Evolutionary conservation across 1,140 invertebrate genomes (phyloP).

Genomic region (Drosophila carrolli): DNA sequence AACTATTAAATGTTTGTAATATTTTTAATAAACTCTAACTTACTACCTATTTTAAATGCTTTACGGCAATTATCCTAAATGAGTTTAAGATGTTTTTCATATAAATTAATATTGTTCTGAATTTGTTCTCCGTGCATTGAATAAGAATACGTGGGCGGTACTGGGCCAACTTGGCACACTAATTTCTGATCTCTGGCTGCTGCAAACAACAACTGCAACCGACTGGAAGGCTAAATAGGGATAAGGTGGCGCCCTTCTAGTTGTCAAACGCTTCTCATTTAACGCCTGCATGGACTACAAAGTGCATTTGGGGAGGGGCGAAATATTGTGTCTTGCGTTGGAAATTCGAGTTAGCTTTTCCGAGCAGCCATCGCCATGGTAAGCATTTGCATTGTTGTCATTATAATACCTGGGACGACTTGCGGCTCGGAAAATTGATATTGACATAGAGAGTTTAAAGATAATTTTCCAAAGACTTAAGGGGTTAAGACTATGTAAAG

Average conservation of each 20-base stretch:
- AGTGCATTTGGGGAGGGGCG: slow-evolving; percentile 10
- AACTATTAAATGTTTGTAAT: no score
- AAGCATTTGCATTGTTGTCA: slow-evolving; percentile 39
- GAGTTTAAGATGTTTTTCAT: no score
- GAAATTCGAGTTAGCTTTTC: slow-evolving; percentile 25
- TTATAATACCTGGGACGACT: slow-evolving; percentile 35
- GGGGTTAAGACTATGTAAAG: background rate
- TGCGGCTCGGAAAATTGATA: slow-evolving; percentile 28
- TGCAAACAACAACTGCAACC: slow-evolving; percentile 16
- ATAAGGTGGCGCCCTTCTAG: slow-evolving; percentile 10
- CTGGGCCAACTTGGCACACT: slow-evolving; percentile 62
- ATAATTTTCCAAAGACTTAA: slow-evolving; percentile 23
- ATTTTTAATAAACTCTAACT: no score
- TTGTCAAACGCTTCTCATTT: slow-evolving; percentile 76
- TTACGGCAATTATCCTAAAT: no score
- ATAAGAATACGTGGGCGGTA: slow-evolving; percentile 20
- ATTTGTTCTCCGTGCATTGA: slow-evolving; percentile 1
- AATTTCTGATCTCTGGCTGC: slow-evolving; percentile 71
- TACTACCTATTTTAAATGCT: no score
- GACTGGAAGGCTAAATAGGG: background rate
- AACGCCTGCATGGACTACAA: slow-evolving; percentile 67
- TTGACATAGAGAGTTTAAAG: slow-evolving; percentile 33
- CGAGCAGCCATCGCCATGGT: slow-evolving; percentile 39
- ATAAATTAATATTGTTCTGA: background rate
- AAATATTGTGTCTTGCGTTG: slow-evolving; percentile 11